A percentile compares a stretch with the other conserved stretches of the same genome.
These are phyloP conservation scores for Crepidodera aurea DNA, from an alignment of 2,888 invertebrate species.

Conservation along the genomic window DNA sequence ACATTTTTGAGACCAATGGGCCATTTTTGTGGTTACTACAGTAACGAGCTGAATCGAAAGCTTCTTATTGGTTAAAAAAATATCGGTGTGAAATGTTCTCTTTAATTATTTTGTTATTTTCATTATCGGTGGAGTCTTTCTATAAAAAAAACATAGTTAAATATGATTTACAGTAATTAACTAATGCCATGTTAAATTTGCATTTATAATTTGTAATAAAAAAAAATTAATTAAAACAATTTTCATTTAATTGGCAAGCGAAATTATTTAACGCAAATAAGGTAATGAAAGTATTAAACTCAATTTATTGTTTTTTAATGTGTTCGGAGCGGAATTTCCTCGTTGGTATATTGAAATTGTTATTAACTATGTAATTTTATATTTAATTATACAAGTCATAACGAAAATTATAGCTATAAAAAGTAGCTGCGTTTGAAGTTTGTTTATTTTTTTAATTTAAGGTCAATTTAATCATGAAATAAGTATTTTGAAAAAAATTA, in stretches of 20 bases:
- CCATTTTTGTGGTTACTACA: too few relatives aligned
- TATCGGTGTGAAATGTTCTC: too few relatives aligned
- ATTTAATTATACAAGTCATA: constrained; percentile 8
- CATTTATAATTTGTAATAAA: neutral
- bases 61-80: too few relatives aligned
- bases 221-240: constrained; percentile 10
- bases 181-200: neutral
- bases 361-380: constrained; percentile 6
- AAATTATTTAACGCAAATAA: constrained; percentile 12
- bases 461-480: too few relatives aligned
- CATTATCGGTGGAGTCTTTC: too few relatives aligned
- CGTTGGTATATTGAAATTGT: neutral
- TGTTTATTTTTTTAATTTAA: too few relatives aligned
- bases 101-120: too few relatives aligned
- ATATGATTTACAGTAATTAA: too few relatives aligned
- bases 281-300: constrained; percentile 8
- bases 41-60: too few relatives aligned
- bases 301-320: constrained; percentile 4
- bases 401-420: neutral
- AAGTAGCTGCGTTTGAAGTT: neutral
- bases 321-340: neutral
- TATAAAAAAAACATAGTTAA: too few relatives aligned
- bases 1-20: too few relatives aligned
- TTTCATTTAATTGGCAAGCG: neutral
- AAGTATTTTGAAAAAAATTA: too few relatives aligned